Evolutionary conservation across 2,888 invertebrate genomes (phyloP).

Genomic region (Eugnorisma glareosa): DNA sequence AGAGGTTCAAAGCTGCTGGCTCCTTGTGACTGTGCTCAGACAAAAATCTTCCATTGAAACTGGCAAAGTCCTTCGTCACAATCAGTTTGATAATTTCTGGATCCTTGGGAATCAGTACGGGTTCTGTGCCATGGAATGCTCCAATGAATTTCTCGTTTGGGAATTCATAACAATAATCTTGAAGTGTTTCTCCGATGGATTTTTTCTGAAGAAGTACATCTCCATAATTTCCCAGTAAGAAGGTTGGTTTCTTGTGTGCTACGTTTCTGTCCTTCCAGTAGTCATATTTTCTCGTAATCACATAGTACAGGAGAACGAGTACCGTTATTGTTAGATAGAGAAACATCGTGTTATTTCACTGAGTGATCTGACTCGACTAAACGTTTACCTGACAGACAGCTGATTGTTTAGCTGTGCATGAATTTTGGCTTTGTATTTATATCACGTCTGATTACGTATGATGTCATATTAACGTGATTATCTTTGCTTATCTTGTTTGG

Average conservation of each 20-base stretch:
- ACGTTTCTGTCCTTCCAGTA: constrained; percentile 73
- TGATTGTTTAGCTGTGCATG: neutral
- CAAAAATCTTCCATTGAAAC: constrained; percentile 71
- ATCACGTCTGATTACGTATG: constrained; percentile 1
- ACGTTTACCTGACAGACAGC: neutral
- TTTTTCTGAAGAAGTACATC: constrained; percentile 66
- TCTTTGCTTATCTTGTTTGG: neutral
- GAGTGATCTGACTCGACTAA: constrained; percentile 23
- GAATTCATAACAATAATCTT: constrained; percentile 70
- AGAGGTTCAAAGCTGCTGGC: constrained; percentile 51
- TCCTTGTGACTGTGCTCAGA: constrained; percentile 65
- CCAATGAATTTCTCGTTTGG: constrained; percentile 74
- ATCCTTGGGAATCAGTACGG: constrained; percentile 72
- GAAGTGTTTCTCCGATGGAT: constrained; percentile 49
- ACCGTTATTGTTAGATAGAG: constrained; percentile 27
- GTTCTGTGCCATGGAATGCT: constrained; percentile 73
- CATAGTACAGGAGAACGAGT: constrained; percentile 41
- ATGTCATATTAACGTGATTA: constrained; percentile 12
- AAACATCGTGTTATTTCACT: constrained; percentile 45
- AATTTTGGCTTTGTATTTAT: constrained; percentile 11
- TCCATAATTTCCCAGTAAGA: constrained; percentile 72
- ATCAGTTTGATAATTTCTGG: constrained; percentile 74
- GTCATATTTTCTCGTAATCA: constrained; percentile 61
- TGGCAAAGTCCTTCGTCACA: constrained; percentile 74
- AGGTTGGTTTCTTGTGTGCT: constrained; percentile 61